Base-by-base conservation (phyloP, 2,888 invertebrate species). In the Tricholauxania praeusta region DNA sequence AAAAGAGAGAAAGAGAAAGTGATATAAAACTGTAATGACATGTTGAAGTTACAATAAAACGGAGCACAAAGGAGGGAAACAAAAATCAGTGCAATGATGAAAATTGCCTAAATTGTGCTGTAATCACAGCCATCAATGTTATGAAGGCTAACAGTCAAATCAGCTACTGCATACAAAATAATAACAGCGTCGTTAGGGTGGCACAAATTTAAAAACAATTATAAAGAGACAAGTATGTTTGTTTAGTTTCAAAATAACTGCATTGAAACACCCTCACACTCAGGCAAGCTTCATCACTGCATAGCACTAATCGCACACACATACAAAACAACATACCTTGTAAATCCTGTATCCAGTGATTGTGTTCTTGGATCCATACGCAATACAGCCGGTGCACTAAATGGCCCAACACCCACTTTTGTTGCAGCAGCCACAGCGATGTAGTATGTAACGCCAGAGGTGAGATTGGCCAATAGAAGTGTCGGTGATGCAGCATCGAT, bases 351-450 rank as follows among this genome's bases (percentile, higher is more conserved):
- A 82, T 90, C 90, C 74, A 89, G 83, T 74, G 89, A 86, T 77
- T 89, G 89, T 39, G 90, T 89, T 63, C 90, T 88, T 57, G 90
- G 90, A 87, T 91, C 91, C 76, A 92, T 87, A 72, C 91, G 88
- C 73, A 92, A 82, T 49, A 90, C 89, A 12, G 92, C 92, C 79
- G 94, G 93, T 77, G 92, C 89, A 82, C 93, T 93, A 81, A 91
- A 94, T 62, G 94, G 94, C 4, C 97, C 96, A 47, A 92, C 87
- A 19, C 97, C 97, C 71, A 93, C 92, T 77, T 91, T 90, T 14
- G 94, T 97, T 81, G 92, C 91, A 12, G 96, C 96, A 47, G 96
- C 95, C 69, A 96, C 93, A 86, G 93, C 92, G 32, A 97, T 93
- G 69, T 92, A 92, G 88, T 97, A 97, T 74, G 93, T 92, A 81